Evolutionary conservation across 2,797 vertebrate genomes (phyloP), one percentile per base, ranked within the genome.

Genomic region (Sphenopsis melanotis): DNA sequence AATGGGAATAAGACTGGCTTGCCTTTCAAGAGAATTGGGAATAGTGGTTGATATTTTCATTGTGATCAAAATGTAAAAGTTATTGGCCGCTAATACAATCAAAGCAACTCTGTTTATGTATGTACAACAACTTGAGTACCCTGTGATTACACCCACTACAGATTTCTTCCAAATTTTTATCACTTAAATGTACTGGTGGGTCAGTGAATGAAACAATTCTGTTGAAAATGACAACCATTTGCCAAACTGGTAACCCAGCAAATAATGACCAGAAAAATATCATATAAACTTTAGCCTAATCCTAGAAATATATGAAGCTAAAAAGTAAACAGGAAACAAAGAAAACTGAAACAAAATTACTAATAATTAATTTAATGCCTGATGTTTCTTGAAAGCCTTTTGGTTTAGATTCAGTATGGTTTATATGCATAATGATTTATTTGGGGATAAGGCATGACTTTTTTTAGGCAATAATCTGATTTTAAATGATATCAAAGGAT

Each of bases 361-460:
- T 24, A 78, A 36, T 3, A 57, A 80, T 70, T 18, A 29, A 32
- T 10, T 46, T 50, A 56, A 50, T 44, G 11, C 14, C 27, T 61
- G 20, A 44, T 75, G 8, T 60, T 88, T 75, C 53, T 60, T 71
- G 34, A 78, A 83, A 74, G 1, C 2, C 2, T 27, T 60, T 70
- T 59, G 27, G 17, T 69, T 29, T 18, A 17, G 11, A 34, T 70
- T 71, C 14, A 2, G 2, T 47, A 4, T 59, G 3, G 6, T 42
- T 49, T 90, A 23, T 63, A 30, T 6, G 8, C 5, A 32, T 55
- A 84, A 34, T 39, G 11, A 29, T 5, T 56, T 63, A 11, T 84
- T 75, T 64, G 44, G 60, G 14, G 36, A 34, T 68, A 84, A 60
- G 4, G 1, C 14, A 37, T 0, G 0, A 37, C 15, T 49, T 57